Conservation (phyloP, 1,140 invertebrate species). For the Zaprionus gabonicus region DNA sequence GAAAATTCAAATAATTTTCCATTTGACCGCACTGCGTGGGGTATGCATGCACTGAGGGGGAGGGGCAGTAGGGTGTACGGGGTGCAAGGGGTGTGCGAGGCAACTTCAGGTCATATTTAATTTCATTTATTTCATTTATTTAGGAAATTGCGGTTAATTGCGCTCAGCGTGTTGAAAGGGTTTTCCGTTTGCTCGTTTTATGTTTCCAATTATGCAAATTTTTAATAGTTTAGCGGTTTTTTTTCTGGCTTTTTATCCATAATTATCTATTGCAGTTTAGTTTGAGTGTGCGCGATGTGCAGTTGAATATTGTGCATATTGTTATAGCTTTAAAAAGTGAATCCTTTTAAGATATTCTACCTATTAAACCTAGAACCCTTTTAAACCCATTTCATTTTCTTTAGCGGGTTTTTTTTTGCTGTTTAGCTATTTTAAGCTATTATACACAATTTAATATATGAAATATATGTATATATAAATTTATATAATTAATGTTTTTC, state of each 20-base stretch:
- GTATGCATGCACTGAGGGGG: not conserved
- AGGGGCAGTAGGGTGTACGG: not conserved
- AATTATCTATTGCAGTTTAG: not conserved
- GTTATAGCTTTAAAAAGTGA: not conserved
- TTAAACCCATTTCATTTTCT: too few species aligned
- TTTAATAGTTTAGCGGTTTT: conserved; percentile 18
- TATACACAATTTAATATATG: too few species aligned
- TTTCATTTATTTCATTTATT: conserved; percentile 14
- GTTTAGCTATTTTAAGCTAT: too few species aligned
- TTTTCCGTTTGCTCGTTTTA: conserved; percentile 20
- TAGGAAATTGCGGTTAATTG: not conserved
- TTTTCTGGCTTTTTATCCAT: not conserved
- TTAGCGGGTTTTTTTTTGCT: too few species aligned
- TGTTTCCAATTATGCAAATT: conserved; percentile 59
- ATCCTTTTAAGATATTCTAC: not conserved
- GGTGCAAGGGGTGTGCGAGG: not conserved
- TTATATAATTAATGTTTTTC: too few species aligned
- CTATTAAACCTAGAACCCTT: too few species aligned
- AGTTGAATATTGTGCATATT: not conserved
- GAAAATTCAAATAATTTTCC: conserved; percentile 34
- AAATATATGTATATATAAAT: too few species aligned
- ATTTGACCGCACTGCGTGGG: not conserved
- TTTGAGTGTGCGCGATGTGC: not conserved
- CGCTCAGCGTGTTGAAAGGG: not conserved
- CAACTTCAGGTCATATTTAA: conserved; percentile 10